Evolutionary conservation across 2,888 invertebrate species (phyloP).

Genomic region (Xylota segnis): DNA sequence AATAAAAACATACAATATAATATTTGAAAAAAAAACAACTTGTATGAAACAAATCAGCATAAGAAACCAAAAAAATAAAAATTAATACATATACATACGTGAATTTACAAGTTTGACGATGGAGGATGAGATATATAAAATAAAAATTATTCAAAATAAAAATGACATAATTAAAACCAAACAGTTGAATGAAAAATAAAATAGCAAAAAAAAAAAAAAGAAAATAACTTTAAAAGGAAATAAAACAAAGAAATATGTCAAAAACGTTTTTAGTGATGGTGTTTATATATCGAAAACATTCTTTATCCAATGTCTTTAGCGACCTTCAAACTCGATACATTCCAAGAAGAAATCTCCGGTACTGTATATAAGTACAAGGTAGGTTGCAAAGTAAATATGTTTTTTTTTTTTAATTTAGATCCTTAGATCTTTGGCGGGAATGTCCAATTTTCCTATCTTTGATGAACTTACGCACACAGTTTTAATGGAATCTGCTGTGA

Average conservation of each 20-base stretch:
- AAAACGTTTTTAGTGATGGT: not conserved
- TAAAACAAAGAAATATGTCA: constrained; percentile 13
- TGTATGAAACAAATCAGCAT: constrained; percentile 10
- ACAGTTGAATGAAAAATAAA: not conserved
- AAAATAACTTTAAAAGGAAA: not conserved
- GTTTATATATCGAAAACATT: not conserved
- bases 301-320: no score
- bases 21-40: constrained; percentile 7
- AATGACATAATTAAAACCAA: constrained; percentile 9
- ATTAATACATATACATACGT: not conserved
- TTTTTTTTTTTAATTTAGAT: no score
- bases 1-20: constrained; percentile 37
- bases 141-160: not conserved
- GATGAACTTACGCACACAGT: no score
- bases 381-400: no score
- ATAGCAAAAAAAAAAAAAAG: not conserved
- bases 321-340: no score
- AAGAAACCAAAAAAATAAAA: not conserved
- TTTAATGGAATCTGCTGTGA: no score
- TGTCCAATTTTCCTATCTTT: no score
- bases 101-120: constrained; percentile 24
- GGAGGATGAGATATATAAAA: not conserved
- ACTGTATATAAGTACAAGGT: no score
- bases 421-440: no score
- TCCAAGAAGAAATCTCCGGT: no score